Evolutionary conservation across 2,113 vertebrate genomes (phyloP).

Genomic region (Machaerirhynchus nigripectus): DNA sequence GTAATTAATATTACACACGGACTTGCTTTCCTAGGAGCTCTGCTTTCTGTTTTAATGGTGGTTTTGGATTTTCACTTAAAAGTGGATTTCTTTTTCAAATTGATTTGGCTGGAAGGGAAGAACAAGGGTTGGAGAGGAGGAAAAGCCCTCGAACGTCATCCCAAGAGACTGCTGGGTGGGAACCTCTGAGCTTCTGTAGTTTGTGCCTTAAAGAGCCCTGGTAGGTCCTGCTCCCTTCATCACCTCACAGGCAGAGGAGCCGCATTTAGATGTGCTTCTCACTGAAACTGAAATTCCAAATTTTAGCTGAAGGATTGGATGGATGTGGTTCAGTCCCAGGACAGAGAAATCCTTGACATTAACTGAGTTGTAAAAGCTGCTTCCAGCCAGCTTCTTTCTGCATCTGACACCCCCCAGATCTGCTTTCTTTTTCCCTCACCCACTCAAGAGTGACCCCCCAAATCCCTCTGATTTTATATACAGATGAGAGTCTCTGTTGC

Average conservation of each 20-base stretch:
- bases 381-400: not conserved
- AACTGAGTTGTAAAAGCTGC: not conserved
- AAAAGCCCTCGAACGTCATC: not conserved
- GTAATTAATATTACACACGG: not conserved
- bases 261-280: not conserved
- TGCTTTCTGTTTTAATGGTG: not conserved
- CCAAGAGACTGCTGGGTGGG: not conserved
- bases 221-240: not conserved
- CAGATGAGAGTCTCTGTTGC: not conserved
- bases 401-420: not conserved
- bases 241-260: not conserved
- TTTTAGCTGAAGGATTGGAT: not conserved
- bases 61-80: not conserved
- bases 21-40: not conserved
- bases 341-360: not conserved
- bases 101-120: not conserved
- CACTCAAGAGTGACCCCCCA: not conserved
- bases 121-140: not conserved
- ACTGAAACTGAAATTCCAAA: not conserved
- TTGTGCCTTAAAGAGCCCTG: not conserved
- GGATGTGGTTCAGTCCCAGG: rapidly evolving
- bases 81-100: not conserved
- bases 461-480: not conserved
- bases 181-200: not conserved
- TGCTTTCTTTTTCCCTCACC: not conserved